Evolutionary conservation across 2,113 vertebrate species (phyloP).

Genomic region (Bothrops jararaca): DNA sequence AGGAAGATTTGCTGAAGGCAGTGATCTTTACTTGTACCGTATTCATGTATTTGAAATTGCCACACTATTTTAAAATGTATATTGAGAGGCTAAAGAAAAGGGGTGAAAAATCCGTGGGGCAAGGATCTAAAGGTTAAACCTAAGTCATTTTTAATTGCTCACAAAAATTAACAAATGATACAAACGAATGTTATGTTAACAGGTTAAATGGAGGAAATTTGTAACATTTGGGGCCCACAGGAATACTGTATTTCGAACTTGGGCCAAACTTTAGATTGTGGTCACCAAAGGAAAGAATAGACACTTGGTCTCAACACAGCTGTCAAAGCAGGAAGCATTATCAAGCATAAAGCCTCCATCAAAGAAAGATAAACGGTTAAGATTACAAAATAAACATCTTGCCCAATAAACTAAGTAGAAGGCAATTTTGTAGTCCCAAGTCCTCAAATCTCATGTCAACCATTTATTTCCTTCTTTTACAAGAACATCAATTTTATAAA

Average conservation of each 20-base stretch:
- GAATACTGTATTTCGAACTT: background rate
- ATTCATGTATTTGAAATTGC: background rate
- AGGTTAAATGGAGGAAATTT: background rate
- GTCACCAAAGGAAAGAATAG: background rate
- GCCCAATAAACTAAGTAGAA: too few species aligned
- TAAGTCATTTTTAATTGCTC: background rate
- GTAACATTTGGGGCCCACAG: background rate
- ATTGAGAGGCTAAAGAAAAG: background rate
- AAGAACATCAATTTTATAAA: background rate
- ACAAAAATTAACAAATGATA: background rate
- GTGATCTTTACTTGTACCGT: background rate
- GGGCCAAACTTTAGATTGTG: background rate
- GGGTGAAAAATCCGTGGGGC: background rate
- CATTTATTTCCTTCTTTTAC: background rate
- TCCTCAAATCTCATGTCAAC: background rate
- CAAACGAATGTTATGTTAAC: background rate
- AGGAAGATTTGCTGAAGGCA: background rate
- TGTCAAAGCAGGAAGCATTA: background rate
- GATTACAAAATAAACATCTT: background rate
- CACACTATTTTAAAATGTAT: background rate
- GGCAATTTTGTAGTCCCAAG: background rate
- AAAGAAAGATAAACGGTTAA: background rate
- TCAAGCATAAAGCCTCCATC: background rate
- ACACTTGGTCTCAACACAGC: background rate
- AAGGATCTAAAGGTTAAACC: background rate